Evolutionary conservation across 1,140 invertebrate genomes (phyloP).

Genomic region (Portunus trituberculatus): DNA sequence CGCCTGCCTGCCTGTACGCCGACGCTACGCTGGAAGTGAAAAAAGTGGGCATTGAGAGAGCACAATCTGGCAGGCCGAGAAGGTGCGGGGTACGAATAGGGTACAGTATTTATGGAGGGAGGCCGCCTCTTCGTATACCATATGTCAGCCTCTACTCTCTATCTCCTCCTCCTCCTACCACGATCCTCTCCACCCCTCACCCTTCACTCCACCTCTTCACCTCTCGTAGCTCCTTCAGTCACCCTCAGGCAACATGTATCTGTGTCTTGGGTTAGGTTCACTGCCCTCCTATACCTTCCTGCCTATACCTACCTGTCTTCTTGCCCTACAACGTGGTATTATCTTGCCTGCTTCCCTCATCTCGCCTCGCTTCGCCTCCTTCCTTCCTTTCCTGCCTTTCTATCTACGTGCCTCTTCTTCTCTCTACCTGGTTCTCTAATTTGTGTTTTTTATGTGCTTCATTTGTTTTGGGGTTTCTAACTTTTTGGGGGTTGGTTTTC

Average conservation of each 20-base stretch:
- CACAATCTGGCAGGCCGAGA: background rate
- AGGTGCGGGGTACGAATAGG: background rate
- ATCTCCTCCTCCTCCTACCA: background rate
- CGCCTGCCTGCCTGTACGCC: background rate
- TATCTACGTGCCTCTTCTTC: background rate
- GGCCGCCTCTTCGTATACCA: background rate
- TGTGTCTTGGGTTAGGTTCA: background rate
- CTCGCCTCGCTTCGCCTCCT: background rate
- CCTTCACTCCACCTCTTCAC: background rate
- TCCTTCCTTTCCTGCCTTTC: background rate
- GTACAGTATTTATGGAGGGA: slow-evolving; percentile 1
- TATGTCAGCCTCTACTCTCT: background rate
- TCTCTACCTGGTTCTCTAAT: background rate
- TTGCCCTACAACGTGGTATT: background rate
- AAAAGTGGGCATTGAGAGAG: background rate
- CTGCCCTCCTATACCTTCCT: background rate
- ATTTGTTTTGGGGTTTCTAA: too few species aligned
- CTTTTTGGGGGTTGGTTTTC: too few species aligned
- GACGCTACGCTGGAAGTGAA: background rate
- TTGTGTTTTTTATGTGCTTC: too few species aligned
- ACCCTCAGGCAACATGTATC: background rate
- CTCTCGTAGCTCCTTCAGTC: too few species aligned
- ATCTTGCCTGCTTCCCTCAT: background rate
- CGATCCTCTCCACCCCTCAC: background rate
- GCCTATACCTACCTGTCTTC: background rate